Evolutionary conservation across 2,888 invertebrate species (phyloP), one percentile per base, ranked within the genome.

Genomic region (Caenorhabditis panamensis): DNA sequence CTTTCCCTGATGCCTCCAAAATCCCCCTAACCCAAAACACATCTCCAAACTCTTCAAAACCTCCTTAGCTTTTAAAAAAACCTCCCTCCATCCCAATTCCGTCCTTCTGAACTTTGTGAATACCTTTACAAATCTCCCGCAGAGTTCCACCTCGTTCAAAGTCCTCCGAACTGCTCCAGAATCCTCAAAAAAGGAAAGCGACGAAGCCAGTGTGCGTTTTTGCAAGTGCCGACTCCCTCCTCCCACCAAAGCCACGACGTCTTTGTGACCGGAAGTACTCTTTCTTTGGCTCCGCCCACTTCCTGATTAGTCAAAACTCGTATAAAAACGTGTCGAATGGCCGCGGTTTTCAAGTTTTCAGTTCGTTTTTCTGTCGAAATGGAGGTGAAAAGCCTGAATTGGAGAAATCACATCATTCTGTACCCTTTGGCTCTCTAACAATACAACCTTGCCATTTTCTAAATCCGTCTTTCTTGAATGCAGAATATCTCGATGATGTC

Each of bases 261-360:
- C 47, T 73, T 41, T 66, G 59, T 75, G 66, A 75, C 75, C 75
- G 75, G 75, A 75, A 75, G 75, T 66, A 75, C 66, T 75, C 64
- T 53, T 31, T n/a, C 41, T 18, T 16, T 36, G 37, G 51, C 64
- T 22, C 49, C 66, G 66, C 66, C 75, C 61, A 66, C 18, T 75
- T 75, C 66, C 66, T 59, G 66, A 75, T 66, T 67, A 61, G 28
- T 36, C 53, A 20, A n/a, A n/a, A 31, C 31, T 31, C 31, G 31
- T 26, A 28, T 47, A 31, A 49, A 63, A 63, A 16, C 22, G 49
- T 20, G 31, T 36, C 47, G 37, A 61, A 20, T 41, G 26, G 22
- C 16, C 22, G 44, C 20, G 26, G 16, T 4, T 16, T 20, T 9
- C 31, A 31, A 31, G 31, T 31, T 31, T 31, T 31, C 31, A 9